Conservation (phyloP, 2,113 vertebrate genomes). For the Scalopus aquaticus region DNA sequence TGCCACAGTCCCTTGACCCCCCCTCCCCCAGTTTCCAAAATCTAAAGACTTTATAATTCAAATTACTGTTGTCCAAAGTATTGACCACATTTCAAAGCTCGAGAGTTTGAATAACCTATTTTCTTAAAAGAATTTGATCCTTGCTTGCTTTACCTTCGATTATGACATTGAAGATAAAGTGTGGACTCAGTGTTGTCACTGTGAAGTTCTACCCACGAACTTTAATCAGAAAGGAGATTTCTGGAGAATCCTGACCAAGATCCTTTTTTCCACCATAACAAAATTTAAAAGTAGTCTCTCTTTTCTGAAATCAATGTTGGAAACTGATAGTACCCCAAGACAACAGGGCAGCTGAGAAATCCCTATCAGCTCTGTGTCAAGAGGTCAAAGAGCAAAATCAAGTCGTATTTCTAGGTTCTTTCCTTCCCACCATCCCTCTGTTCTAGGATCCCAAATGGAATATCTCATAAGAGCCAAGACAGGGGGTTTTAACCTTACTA, state of each 20-base stretch:
- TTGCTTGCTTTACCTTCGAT: neutral
- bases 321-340: neutral
- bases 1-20: neutral
- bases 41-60: neutral
- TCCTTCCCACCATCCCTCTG: neutral
- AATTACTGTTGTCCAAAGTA: neutral
- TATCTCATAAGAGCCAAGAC: neutral
- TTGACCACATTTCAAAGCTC: slow-evolving; percentile 25
- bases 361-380: neutral
- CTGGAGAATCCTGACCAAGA: neutral
- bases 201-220: neutral
- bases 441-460: neutral
- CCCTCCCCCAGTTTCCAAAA: neutral
- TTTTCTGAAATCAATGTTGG: neutral
- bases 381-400: neutral
- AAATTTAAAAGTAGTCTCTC: neutral
- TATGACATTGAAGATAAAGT: neutral
- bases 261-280: neutral
- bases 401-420: neutral
- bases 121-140: neutral
- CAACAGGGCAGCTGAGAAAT: neutral
- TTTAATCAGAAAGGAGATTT: neutral
- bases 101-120: neutral
- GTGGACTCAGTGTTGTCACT: neutral
- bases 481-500: neutral